Evolutionary conservation across 2,888 invertebrate species (phyloP), one percentile per base, ranked within the genome.

Genomic region (Leistus spinibarbis): DNA sequence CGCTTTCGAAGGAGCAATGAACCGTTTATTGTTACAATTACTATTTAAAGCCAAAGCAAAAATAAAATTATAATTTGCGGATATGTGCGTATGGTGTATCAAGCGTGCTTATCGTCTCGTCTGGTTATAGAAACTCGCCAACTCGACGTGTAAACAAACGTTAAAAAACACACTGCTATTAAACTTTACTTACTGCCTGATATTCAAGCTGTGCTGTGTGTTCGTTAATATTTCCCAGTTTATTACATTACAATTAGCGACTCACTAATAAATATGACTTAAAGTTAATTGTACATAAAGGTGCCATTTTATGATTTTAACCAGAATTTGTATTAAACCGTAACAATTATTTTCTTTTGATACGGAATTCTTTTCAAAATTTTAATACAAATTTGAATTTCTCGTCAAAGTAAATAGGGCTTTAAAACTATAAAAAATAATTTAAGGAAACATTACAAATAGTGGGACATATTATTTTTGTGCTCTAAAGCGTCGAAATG

Each of bases 1-100:
- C 40, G 54, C 23, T 19, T 40, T 40, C 60, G 22, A 13, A 54
- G 40, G 72, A 66, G 56, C 72, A 72, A 72, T 72, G 72, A 72
- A 72, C 72, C 65, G 22, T 65, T 72, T 72, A 72, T 72, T 72
- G 72, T 72, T 72, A 72, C 72, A 72, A 72, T 72, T 72, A 72
- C 72, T 72, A 72, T 72, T 72, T 72, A 65, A 65, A 72, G 72
- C 72, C 72, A 57, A n/a, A 40, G 72, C 40, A 27, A 65, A 40
- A 66, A 72, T 72, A 72, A 72, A 72, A 72, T 66, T 57, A 72
- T 66, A 66, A 65, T 53, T 22, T 56, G 22, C 17, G 60, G 17
- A 60, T 60, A 19, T 60, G 22, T 22, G 60, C 20, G 56, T 17
- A 69, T 54, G n/a, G n/a, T n/a, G 71, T 64, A 65, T 71, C 56